A percentile compares a stretch with the other conserved stretches of the same genome.
phyloP scores from a whole-genome alignment of 2,113 vertebrate species.

The Notechis scutatus region DNA sequence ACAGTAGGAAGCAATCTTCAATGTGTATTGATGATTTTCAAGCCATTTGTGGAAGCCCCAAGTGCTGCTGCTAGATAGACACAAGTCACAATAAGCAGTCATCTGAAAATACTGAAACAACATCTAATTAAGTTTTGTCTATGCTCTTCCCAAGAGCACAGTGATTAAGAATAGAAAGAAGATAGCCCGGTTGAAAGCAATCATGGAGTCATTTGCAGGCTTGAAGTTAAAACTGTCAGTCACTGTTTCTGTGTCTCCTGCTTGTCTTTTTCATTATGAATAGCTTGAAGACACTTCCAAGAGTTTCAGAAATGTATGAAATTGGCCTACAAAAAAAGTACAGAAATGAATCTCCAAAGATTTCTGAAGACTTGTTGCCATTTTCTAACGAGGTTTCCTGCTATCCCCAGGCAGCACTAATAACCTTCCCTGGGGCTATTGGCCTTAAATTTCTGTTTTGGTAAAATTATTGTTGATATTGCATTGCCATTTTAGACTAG shows the following conservation, averaged over 20 bases:
- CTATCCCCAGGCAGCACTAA: neutral
- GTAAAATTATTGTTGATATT: neutral
- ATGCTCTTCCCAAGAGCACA: neutral
- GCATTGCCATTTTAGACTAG: neutral
- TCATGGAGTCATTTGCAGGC: neutral
- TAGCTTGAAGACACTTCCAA: neutral
- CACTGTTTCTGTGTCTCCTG: neutral
- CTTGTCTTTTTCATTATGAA: neutral
- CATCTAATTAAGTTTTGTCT: neutral
- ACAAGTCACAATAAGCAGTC: neutral
- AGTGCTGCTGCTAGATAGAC: neutral
- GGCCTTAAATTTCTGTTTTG: neutral
- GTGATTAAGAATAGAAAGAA: neutral
- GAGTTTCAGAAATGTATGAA: neutral
- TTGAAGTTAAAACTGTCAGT: neutral
- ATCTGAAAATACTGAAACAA: neutral
- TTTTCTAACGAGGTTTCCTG: neutral
- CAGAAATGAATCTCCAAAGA: neutral
- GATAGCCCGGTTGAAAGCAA: neutral
- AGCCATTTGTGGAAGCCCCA: neutral
- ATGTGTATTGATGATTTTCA: neutral
- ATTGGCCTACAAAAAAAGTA: neutral
- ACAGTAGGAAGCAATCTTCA: neutral
- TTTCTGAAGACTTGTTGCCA: neutral
- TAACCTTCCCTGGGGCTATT: neutral